Base-by-base conservation (phyloP, 2,113 vertebrate genomes). In the Cyprinus carpio region DNA sequence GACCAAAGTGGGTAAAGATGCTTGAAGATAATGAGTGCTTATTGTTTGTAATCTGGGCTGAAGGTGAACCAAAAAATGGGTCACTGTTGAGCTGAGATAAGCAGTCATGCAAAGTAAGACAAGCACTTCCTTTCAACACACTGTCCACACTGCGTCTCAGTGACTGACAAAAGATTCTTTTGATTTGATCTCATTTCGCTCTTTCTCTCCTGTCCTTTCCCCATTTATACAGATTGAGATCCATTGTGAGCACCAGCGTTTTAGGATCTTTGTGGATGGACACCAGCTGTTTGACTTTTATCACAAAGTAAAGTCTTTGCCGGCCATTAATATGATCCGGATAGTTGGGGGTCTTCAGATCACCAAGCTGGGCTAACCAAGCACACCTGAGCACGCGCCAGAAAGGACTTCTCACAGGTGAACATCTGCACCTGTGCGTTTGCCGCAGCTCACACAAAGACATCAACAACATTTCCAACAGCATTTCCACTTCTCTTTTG, bases 241-340 rank as follows among this genome's bases (percentile, higher is more conserved):
- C 91, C 97, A 98, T 91, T 99, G 98, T 10, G 98, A 99, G 91
- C 98, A 99, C 93, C 97, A 97, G 82, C 94, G 98, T 31, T 99
- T 99, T 95, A 96, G 98, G 91, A 95, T 99, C 94, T 98, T 99
- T 92, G 96, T 99, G 92, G 98, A 99, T 54, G 97, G 98, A 95
- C 98, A 99, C 90, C 97, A 97, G 92, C 97, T 99, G 87, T 99
- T 99, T 96, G 98, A 99, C 96, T 99, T 99, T 97, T 98, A 98
- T 92, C 98, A 99, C 91, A 98, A 98, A 93, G 94, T 99, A 83
- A 96, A 96, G 94, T 96, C 96, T 16, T 95, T 99, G 90, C 88
- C 95, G 56, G 95, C 97, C 25, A 99, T 99, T 88, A 96, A 99
- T 92, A 96, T 96, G 23, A 97, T 99, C 93, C 96, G 96, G 93